These are phyloP conservation scores for Pygoscelis adeliae DNA, from an alignment of 2,113 vertebrate genomes.

Conservation along the genomic window DNA sequence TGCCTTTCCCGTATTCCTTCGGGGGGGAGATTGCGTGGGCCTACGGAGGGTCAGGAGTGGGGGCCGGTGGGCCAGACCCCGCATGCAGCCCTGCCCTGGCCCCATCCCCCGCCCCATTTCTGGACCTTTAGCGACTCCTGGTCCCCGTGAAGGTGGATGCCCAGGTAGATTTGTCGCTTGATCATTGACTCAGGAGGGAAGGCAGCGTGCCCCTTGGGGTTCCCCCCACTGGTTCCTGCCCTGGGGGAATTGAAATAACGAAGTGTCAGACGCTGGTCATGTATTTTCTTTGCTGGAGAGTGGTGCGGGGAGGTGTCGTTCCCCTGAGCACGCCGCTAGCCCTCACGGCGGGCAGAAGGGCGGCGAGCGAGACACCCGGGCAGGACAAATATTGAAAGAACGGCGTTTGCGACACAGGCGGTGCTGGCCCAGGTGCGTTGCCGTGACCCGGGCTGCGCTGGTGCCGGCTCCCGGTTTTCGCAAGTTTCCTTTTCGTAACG, in stretches of 20 bases:
- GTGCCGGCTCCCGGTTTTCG: not conserved
- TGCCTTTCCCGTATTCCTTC: accelerated
- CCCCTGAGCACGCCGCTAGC: too few species aligned
- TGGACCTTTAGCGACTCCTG: not conserved
- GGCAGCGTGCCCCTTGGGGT: not conserved
- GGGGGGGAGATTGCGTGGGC: not conserved
- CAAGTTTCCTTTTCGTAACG: not conserved
- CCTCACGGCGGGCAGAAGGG: too few species aligned
- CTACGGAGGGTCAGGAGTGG: not conserved
- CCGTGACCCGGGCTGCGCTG: not conserved
- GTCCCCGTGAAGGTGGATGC: too few species aligned
- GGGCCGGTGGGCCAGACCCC: not conserved
- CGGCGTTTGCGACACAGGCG: not conserved
- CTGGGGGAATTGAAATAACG: not conserved
- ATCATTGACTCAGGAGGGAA: not conserved
- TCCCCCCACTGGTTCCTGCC: not conserved
- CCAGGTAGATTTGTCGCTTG: not conserved
- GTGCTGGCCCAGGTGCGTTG: not conserved
- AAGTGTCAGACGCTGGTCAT: not conserved
- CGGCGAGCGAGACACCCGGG: not conserved
- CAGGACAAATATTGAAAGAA: not conserved
- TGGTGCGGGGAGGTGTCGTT: not conserved
- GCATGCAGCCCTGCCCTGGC: not conserved
- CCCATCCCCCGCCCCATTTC: accelerated
- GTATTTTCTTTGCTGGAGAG: not conserved